Base-by-base conservation (phyloP, 2,888 invertebrate genomes). In the Nomada fabriciana region DNA sequence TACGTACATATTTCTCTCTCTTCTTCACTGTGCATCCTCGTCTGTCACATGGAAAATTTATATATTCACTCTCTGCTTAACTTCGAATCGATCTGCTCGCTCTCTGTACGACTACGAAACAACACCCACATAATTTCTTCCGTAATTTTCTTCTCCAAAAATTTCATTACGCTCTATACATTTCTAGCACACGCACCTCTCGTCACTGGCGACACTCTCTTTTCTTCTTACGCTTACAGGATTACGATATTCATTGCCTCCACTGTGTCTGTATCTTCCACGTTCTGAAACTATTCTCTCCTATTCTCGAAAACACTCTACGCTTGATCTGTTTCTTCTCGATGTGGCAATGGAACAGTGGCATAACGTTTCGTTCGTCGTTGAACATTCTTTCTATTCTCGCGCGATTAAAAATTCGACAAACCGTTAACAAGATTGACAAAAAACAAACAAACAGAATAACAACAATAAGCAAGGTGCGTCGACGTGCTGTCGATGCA, bases 1-100 rank as follows among this genome's bases (percentile, higher is more conserved):
- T 60, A 71, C 36, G 4, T 50, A 50, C 29, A 29, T 80, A 52
- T 86, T 83, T 74, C 57, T 81, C 52, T 76, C n/a, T 79, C 23
- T 76, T 42, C 75, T 71, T 18, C 9, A 47, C 59, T 47, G 15
- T 47, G 23, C 65, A 25, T 53, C 36, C 11, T 1, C 36, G 36
- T 36, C 36, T 36, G 36, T 42, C 13, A 20, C 50, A 10, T 57
- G 53, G 18, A 20, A 43, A 50, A 50, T 64, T 25, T 53, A 23
- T 18, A 36, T 60, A 59, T 10, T 70, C 67, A 59, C 69, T 67
- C 43, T 77, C 55, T 75, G 20, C 29, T 61, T 50, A 50, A 50
- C 43, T 59, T 63, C 64, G 64, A 68, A 77, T 68, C 47, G 36
- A 64, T 71, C 36, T 53, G 25, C 23, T 42, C 29, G 25, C 23